phyloP scores from a whole-genome alignment of 1,140 invertebrate species.

The Lineus longissimus region DNA sequence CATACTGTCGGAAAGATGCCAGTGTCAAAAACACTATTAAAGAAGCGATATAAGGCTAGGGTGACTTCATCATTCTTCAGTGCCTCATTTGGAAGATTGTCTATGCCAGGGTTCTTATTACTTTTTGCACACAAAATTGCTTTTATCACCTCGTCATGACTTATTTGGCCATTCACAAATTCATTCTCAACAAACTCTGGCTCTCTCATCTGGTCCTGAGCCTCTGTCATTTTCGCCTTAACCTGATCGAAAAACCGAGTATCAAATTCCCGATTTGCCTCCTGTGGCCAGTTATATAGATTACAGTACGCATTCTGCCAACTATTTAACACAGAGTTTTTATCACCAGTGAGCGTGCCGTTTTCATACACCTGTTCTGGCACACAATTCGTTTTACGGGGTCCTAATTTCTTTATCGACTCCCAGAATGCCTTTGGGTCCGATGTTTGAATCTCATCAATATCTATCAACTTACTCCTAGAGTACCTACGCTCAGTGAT shows the following conservation, averaged over 20 bases:
- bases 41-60: background rate
- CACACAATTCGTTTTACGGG: background rate
- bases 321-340: background rate
- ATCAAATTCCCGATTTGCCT: background rate
- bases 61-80: background rate
- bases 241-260: background rate
- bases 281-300: background rate
- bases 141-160: background rate
- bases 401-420: background rate
- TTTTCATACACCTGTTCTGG: background rate
- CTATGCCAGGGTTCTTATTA: background rate
- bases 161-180: background rate
- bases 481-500: background rate
- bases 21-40: background rate
- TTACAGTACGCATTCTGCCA: background rate
- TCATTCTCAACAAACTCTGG: background rate
- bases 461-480: background rate
- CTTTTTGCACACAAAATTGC: background rate
- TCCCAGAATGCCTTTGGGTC: conserved; percentile 6
- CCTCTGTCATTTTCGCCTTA: background rate
- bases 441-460: background rate
- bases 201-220: background rate
- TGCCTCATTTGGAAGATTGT: background rate
- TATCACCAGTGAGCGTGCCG: background rate
- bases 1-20: background rate